Conservation (phyloP, 2,113 vertebrate genomes). For the Ornithorhynchus anatinus region DNA sequence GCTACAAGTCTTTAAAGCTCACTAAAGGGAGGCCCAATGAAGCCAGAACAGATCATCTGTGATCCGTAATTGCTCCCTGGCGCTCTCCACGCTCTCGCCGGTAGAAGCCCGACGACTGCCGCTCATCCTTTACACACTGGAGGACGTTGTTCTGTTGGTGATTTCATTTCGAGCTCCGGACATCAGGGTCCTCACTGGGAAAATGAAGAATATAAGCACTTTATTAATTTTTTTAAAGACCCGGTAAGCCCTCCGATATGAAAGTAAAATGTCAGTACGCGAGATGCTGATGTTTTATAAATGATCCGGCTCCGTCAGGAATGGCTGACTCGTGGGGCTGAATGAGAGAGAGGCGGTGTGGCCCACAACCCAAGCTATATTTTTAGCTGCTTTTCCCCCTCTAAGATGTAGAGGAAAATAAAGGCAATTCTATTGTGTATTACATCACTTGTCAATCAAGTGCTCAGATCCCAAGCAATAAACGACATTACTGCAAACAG, state of each 20-base stretch:
- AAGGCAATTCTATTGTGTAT: conserved; percentile 44
- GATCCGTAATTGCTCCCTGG: conserved; percentile 40
- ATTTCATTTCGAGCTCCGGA: conserved; percentile 68
- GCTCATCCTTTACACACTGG: conserved; percentile 62
- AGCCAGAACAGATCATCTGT: conserved; percentile 51
- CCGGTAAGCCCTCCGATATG: conserved; percentile 56
- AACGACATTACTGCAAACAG: conserved; percentile 36
- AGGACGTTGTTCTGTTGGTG: conserved; percentile 65
- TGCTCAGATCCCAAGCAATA: conserved; percentile 19
- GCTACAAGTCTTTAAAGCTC: conserved; percentile 40
- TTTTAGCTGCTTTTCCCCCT: conserved; percentile 71
- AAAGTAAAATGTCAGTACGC: conserved; percentile 61
- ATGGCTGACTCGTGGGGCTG: conserved; percentile 39
- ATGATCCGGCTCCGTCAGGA: conserved; percentile 54
- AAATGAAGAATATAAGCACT: conserved; percentile 71
- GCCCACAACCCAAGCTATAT: conserved; percentile 59
- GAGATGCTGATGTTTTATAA: conserved; percentile 70
- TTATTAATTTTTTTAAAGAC: conserved; percentile 72
- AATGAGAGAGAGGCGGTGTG: conserved; percentile 51
- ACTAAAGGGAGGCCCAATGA: conserved; percentile 57
- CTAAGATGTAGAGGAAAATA: conserved; percentile 50
- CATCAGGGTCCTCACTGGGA: conserved; percentile 69
- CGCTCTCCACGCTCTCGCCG: conserved; percentile 49
- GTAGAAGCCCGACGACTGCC: conserved; percentile 44
- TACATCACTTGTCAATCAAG: conserved; percentile 62